Base-by-base conservation (phyloP, 2,888 invertebrate genomes). In the Polydrusus cervinus region DNA sequence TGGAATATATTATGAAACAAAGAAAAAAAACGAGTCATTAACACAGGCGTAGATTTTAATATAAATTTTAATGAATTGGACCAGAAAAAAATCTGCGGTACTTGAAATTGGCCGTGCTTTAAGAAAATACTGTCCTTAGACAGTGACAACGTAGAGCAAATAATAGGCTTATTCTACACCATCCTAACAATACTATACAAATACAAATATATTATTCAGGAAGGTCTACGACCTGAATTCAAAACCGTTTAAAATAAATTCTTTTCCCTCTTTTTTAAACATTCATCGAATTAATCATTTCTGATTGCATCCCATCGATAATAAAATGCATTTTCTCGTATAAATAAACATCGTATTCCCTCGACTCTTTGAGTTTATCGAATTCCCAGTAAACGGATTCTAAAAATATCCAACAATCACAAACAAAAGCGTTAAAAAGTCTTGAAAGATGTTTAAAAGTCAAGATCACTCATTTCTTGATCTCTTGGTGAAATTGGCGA, bases 381-480 rank as follows among this genome's bases (percentile, higher is more conserved):
- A 9, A 71, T 71, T 71, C 65, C 65, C 43, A 64, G 71, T 71
- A 71, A 71, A 71, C 71, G 25, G 16, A 34, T 13, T 64, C 71
- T 71, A 71, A 71, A 71, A 71, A 71, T 71, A 71, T 34, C 65
- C 71, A 71, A 71, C 71, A 64, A 71, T 71, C 55, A 71, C 71
- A 71, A 71, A 71, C 71, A 71, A 62, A 70, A 61, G 61, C 70
- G 13, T 51, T 70, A 64, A 64, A 64, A 64, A 64, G 20, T 67
- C 20, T 40, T 67, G 53, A 67, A 67, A 40, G 49, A 51, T 55
- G 67, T 67, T 70, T 61, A 51, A 62, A 70, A 49, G 47, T 47
- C 20, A 47, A 62, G 64, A 64, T 47, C 64, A 64, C 47, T 64
- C 64, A 47, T 64, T 64, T 62, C 62, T 25, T 30, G 49, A 62